Evolutionary conservation across 2,888 invertebrate genomes (phyloP).

Genomic region (Stictocephala bisonia): DNA sequence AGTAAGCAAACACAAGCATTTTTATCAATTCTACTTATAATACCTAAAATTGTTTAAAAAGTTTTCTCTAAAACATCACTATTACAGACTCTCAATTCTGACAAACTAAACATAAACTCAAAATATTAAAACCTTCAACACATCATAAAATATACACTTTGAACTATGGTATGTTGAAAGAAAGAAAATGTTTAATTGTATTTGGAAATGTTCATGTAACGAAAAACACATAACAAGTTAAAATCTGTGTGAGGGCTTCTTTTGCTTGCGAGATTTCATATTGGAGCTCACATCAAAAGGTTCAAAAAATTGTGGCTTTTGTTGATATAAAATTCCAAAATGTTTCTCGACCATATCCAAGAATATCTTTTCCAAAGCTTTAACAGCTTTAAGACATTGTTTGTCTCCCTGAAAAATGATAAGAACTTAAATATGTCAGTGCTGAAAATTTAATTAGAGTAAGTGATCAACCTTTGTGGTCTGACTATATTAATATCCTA

Average conservation of each 20-base stretch:
- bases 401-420: slow-evolving; percentile 20
- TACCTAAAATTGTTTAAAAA: background rate
- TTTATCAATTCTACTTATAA: slow-evolving; percentile 4
- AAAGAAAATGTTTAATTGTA: no score
- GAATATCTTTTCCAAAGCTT: background rate
- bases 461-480: no score
- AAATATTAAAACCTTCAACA: no score
- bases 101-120: no score
- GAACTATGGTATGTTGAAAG: no score
- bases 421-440: background rate
- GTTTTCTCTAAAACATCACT: background rate
- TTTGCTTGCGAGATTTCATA: slow-evolving; percentile 21
- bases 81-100: background rate
- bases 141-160: no score
- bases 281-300: background rate
- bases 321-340: slow-evolving; percentile 23
- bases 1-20: no score
- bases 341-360: slow-evolving; percentile 27
- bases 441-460: no score
- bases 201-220: no score
- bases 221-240: no score
- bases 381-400: background rate
- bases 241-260: slow-evolving; percentile 18
- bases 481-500: no score
- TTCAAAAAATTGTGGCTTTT: background rate